Conservation (phyloP, 1,140 invertebrate species). For the Drosophila teissieri region DNA sequence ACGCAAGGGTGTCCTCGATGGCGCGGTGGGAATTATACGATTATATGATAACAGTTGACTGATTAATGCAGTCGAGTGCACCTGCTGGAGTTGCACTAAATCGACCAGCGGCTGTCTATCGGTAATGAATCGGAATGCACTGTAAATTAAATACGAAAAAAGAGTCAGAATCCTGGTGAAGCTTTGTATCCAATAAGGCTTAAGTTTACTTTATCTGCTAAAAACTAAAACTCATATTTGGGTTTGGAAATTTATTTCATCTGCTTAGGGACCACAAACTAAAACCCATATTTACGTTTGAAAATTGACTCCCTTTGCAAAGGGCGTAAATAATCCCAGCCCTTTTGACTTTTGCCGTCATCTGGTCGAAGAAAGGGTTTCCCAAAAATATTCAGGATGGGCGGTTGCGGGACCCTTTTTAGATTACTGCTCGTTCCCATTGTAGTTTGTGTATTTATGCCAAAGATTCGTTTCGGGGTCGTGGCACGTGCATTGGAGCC, state of each 20-base stretch:
- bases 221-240: conserved; percentile 23
- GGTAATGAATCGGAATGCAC: not conserved
- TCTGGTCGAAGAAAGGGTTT: conserved; percentile 23
- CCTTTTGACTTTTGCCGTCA: conserved; percentile 39
- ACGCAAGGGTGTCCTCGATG: conserved; percentile 20
- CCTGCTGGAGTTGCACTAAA: conserved; percentile 7
- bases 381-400: not conserved
- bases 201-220: not conserved
- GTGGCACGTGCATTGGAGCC: conserved; percentile 71
- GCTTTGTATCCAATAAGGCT: not conserved
- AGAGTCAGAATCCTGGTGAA: not conserved
- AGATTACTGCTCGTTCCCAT: conserved; percentile 17
- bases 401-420: conserved; percentile 11
- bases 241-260: conserved; percentile 3
- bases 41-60: conserved; percentile 21
- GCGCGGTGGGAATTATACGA: conserved; percentile 19
- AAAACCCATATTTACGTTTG: conserved; percentile 16
- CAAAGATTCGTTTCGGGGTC: conserved; percentile 19
- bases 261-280: not conserved
- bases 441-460: conserved; percentile 30
- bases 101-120: not conserved
- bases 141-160: not conserved
- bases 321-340: conserved; percentile 28
- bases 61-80: conserved; percentile 27
- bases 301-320: conserved; percentile 21